Percentiles rank a stretch among this genome's conserved stretches.
Conservation (phyloP, 2,888 invertebrate genomes). For the Yponomeuta sedellus region DNA sequence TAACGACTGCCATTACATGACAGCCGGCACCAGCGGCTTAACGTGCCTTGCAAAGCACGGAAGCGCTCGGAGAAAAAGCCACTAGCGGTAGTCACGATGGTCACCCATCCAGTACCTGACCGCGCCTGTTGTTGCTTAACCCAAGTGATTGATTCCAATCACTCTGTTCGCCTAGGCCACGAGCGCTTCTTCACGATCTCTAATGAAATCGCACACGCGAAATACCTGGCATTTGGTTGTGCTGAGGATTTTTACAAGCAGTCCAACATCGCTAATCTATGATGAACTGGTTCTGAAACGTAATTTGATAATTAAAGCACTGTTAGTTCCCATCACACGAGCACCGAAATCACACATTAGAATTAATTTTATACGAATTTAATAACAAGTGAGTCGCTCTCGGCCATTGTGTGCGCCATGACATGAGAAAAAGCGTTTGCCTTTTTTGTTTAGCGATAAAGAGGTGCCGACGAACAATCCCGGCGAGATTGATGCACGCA, state of each 20-base stretch:
- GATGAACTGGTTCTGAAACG: background rate
- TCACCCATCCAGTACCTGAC: too few species aligned
- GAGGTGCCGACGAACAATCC: conserved; percentile 69
- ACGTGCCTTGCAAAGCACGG: too few species aligned
- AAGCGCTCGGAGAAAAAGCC: too few species aligned
- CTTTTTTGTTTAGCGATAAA: conserved; percentile 65
- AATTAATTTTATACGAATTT: conserved; percentile 76
- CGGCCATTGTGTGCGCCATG: conserved; percentile 55
- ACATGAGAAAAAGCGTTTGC: conserved; percentile 64
- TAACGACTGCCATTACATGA: too few species aligned
- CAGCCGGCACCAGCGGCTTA: too few species aligned
- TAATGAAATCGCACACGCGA: background rate
- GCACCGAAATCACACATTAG: conserved; percentile 73
- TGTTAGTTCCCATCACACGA: conserved; percentile 70
- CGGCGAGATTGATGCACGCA: conserved; percentile 65
- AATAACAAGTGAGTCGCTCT: conserved; percentile 70
- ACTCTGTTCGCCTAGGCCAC: too few species aligned
- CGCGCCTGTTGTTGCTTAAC: too few species aligned
- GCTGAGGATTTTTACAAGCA: background rate
- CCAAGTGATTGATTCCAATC: too few species aligned
- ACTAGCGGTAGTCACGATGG: too few species aligned
- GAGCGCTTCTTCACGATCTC: too few species aligned
- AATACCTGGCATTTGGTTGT: too few species aligned
- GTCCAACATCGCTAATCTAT: background rate
- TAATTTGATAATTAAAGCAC: conserved; percentile 36